phyloP scores from a whole-genome alignment of 1,140 invertebrate species.

The Zophobas atratus region DNA sequence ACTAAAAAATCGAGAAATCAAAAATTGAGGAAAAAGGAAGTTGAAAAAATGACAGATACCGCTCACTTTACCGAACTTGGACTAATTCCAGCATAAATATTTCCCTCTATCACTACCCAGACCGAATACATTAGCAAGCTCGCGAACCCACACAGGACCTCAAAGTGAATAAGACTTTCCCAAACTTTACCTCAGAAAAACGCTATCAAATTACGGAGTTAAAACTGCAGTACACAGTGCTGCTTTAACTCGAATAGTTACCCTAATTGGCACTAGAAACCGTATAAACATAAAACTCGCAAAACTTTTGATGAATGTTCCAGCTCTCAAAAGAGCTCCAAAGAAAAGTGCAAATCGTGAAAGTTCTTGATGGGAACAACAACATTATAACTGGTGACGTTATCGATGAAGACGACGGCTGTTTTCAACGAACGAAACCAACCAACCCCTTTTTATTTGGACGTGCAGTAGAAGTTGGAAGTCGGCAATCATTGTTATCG shows the following conservation, averaged over 20 bases:
- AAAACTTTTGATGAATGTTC: conserved; percentile 26
- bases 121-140: too few species aligned
- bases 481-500: conserved; percentile 15
- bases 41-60: too few species aligned
- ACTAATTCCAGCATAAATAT: too few species aligned
- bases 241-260: conserved; percentile 23
- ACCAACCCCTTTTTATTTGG: neutral
- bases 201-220: conserved; percentile 14
- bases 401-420: neutral
- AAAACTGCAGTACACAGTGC: conserved; percentile 2
- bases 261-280: conserved; percentile 27
- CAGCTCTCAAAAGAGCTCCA: conserved; percentile 8
- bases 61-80: too few species aligned
- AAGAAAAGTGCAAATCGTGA: conserved; percentile 24
- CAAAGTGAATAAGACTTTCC: neutral
- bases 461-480: neutral
- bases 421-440: neutral
- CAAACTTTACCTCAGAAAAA: conserved; percentile 2
- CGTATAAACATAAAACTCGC: conserved; percentile 18
- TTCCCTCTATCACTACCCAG: too few species aligned
- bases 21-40: too few species aligned
- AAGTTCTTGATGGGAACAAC: conserved; percentile 18
- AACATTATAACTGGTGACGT: conserved; percentile 1
- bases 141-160: too few species aligned
- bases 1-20: too few species aligned